Conservation (phyloP, 2,113 vertebrate species). For the Corythoichthys haematopterus region DNA sequence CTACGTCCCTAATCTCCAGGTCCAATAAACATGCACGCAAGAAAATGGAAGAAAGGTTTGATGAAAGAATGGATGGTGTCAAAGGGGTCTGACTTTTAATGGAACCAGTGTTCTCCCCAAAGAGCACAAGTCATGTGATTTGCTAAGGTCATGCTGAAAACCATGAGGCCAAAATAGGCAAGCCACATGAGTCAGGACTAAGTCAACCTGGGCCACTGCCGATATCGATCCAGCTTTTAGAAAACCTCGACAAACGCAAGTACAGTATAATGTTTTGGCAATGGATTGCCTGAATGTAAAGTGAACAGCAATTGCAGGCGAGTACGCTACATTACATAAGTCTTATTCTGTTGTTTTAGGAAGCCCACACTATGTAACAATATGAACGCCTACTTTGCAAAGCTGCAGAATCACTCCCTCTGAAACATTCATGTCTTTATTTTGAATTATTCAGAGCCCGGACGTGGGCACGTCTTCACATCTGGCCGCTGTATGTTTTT, state of each 20-base stretch:
- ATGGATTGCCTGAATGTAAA: neutral
- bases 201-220: slow-evolving; percentile 14
- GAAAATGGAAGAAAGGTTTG: too few species aligned
- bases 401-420: slow-evolving; percentile 30
- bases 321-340: neutral
- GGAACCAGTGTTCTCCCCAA: too few species aligned
- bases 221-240: slow-evolving; percentile 17
- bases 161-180: neutral
- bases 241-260: neutral
- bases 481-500: slow-evolving; percentile 20
- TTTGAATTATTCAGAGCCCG: slow-evolving; percentile 55
- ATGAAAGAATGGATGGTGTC: too few species aligned
- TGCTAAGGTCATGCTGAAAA: slow-evolving; percentile 39
- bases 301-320: neutral
- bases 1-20: too few species aligned
- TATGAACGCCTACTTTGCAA: slow-evolving; percentile 22
- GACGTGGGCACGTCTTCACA: slow-evolving; percentile 23
- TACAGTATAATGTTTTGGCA: slow-evolving; percentile 16
- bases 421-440: slow-evolving; percentile 52
- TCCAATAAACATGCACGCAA: too few species aligned
- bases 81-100: too few species aligned
- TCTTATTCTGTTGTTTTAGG: neutral
- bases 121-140: too few species aligned
- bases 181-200: slow-evolving; percentile 24
- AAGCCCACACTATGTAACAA: neutral